Percentiles rank a stretch among this genome's conserved stretches.
These are phyloP conservation scores for Choreutis nemorana DNA, from an alignment of 2,888 invertebrate species.

Conservation along the genomic window DNA sequence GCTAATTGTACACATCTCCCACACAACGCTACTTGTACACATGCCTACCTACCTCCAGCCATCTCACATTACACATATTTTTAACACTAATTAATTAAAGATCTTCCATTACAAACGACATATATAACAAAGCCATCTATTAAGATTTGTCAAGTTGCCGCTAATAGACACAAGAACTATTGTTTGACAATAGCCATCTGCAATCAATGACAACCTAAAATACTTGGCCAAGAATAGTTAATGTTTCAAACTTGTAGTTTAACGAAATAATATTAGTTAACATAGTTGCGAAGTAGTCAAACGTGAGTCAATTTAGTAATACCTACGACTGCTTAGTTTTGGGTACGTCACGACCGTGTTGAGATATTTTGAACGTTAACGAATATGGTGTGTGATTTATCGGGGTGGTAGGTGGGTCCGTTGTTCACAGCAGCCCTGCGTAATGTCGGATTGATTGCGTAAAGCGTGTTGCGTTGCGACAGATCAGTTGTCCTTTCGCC, in stretches of 20 bases:
- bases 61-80: conserved; percentile 7
- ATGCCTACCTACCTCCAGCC: conserved; percentile 2
- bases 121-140: conserved; percentile 1
- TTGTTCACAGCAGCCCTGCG: conserved; percentile 10
- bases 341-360: conserved; percentile 28
- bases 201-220: too few species aligned
- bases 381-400: neutral
- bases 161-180: conserved; percentile 5
- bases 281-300: conserved; percentile 45
- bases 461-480: conserved; percentile 11
- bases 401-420: neutral
- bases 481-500: conserved; percentile 38
- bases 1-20: conserved; percentile 55
- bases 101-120: neutral
- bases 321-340: conserved; percentile 28
- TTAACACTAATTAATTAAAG: conserved; percentile 7
- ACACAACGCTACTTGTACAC: conserved; percentile 17
- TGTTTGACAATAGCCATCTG: conserved; percentile 5
- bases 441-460: conserved; percentile 9
- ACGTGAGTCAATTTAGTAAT: conserved; percentile 52
- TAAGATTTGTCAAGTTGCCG: conserved; percentile 5
- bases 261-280: conserved; percentile 44
- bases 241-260: conserved; percentile 31
- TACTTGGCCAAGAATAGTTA: conserved; percentile 43
- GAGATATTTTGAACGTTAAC: neutral